Base-by-base conservation (phyloP, 1,140 invertebrate species). In the Bicyclus anynana region DNA sequence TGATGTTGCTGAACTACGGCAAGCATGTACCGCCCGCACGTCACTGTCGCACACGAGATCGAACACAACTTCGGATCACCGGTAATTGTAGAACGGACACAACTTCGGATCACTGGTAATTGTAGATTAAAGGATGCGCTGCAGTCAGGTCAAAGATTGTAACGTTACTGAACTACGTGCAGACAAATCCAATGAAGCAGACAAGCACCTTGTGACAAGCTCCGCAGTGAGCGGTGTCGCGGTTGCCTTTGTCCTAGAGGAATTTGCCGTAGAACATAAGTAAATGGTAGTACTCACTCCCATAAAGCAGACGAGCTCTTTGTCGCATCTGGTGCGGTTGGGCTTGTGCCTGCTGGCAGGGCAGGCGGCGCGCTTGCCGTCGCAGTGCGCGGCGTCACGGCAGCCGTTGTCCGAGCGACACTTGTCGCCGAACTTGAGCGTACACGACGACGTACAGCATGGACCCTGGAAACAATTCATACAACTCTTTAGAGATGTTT, bases 11-110 rank as follows among this genome's bases (percentile, higher is more conserved):
- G 26, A 99, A 99, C 90, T 99, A 99, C 90, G 97, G 98, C 26
- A 99, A 99, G 89, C 95, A 98, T 87, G 98, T 99, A n/a, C 97
- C 95, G 65, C 97, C 95, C 97, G 9, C 97, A 99, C 86, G 96
- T 99, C 44, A 99, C 98, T 7, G 91, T 99, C 57, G 98, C 98
- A 13, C 98, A 99, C 87, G 98, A 99, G 91, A 98, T 99, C n/a
- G n/a, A n/a, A n/a, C n/a, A n/a, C n/a, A n/a, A n/a, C n/a, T n/a
- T n/a, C n/a, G n/a, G n/a, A n/a, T n/a, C n/a, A n/a, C n/a, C n/a
- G n/a, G n/a, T n/a, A n/a, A n/a, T n/a, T n/a, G n/a, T n/a, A n/a
- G n/a, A n/a, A n/a, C 74, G 98, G 98, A 29, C 98, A 99, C 87
- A 99, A 99, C 89, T 99, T 99, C 84, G 98, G 98, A 56, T 99